Conservation (phyloP, 2,888 invertebrate genomes). For the Volucella bombylans region DNA sequence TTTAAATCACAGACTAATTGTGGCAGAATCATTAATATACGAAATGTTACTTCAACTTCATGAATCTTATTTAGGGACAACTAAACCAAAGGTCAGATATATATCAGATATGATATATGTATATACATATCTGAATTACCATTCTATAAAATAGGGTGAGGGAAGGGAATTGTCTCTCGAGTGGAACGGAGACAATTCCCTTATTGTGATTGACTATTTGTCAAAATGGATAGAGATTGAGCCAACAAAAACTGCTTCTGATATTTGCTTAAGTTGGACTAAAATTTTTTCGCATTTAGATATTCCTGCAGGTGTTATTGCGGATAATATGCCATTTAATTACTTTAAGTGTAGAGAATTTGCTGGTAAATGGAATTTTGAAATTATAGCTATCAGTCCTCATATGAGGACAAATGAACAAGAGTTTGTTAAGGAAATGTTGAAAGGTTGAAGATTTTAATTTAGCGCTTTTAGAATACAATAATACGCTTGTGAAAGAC, state of each 20-base stretch:
- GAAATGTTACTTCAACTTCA: constrained; percentile 11
- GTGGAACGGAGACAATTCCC: no score
- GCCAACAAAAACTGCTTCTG: constrained; percentile 4
- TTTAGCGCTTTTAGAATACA: no score
- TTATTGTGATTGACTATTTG: constrained; percentile 2
- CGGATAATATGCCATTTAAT: constrained; percentile 25
- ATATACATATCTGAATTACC: no score
- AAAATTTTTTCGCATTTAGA: constrained; percentile 15
- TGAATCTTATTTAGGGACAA: constrained; percentile 4
- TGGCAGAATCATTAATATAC: background rate
- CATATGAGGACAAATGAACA: no score
- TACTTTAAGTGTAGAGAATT: constrained; percentile 16
- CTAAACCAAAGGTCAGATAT: constrained; percentile 3
- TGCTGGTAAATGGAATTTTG: no score
- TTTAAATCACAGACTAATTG: constrained; percentile 16
- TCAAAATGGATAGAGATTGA: constrained; percentile 16
- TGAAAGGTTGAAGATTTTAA: no score
- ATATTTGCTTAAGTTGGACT: constrained; percentile 17
- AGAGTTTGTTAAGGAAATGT: no score
- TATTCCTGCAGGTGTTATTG: constrained; percentile 32
- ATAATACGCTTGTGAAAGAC: no score
- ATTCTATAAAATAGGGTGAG: no score
- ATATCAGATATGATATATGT: no score
- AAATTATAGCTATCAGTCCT: no score
- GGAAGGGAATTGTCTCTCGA: no score